Evolutionary conservation across 2,888 invertebrate genomes (phyloP).

Genomic region (Clivina fossor): DNA sequence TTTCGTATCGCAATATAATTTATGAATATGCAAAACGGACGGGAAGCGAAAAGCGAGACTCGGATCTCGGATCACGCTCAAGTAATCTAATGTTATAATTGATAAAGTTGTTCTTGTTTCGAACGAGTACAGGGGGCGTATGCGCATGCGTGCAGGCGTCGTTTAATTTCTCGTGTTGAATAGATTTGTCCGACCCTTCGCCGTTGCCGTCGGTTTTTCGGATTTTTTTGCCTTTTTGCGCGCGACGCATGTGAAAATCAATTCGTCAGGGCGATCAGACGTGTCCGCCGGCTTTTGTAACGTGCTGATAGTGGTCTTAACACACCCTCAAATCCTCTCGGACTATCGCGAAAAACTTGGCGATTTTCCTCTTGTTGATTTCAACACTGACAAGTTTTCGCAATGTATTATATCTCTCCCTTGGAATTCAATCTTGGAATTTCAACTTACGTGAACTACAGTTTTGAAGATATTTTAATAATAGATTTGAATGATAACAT

Average conservation of each 20-base stretch:
- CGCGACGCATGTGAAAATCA: constrained; percentile 28
- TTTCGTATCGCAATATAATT: constrained; percentile 31
- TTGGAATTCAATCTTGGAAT: too few species aligned
- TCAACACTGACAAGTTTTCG: too few species aligned
- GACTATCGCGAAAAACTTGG: too few species aligned
- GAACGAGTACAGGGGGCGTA: constrained; percentile 3
- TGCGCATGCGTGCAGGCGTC: too few species aligned
- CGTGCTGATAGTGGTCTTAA: constrained; percentile 23
- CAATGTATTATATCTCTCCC: too few species aligned
- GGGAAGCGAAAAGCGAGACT: constrained; percentile 24
- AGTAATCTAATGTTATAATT: constrained; percentile 33
- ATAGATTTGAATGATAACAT: too few species aligned
- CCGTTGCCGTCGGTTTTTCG: too few species aligned
- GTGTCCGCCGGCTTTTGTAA: constrained; percentile 25
- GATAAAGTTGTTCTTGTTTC: constrained; percentile 33
- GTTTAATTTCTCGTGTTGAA: constrained; percentile 31
- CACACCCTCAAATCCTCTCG: constrained; percentile 6
- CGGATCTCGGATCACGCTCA: constrained; percentile 28
- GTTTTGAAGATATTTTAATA: too few species aligned
- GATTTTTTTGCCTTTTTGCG: too few species aligned
- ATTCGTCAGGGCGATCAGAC: constrained; percentile 27
- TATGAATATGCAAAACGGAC: constrained; percentile 34
- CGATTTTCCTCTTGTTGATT: too few species aligned
- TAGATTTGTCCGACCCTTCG: constrained; percentile 30
- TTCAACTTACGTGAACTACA: too few species aligned